Evolutionary conservation across 1,140 invertebrate species (phyloP).

Genomic region (Papilio glaucus): DNA sequence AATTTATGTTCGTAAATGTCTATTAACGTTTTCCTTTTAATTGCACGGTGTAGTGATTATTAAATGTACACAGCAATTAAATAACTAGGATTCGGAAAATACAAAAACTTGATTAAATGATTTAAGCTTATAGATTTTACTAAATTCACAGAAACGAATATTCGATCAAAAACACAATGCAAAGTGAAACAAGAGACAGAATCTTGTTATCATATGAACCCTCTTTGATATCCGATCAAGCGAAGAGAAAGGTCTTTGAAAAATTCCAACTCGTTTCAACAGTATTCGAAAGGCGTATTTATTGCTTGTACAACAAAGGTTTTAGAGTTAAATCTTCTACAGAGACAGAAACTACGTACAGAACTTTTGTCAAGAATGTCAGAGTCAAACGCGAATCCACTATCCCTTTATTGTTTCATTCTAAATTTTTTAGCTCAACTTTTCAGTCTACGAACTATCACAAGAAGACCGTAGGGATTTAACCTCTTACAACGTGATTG

Average conservation of each 20-base stretch:
- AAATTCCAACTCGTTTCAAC: neutral
- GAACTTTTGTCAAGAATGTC: conserved; percentile 23
- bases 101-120: too few relatives aligned
- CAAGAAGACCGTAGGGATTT: neutral
- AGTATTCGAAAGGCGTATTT: conserved; percentile 28
- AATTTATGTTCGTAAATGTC: neutral
- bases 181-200: neutral
- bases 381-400: conserved; percentile 6
- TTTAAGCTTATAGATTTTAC: neutral
- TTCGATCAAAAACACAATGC: neutral
- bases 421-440: neutral
- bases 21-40: conserved; percentile 11
- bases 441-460: neutral
- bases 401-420: neutral
- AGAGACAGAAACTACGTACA: conserved; percentile 12
- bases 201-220: conserved; percentile 1
- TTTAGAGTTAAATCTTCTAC: conserved; percentile 5
- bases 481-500: neutral
- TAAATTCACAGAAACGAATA: neutral
- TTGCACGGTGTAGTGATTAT: neutral
- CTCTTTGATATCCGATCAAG: conserved; percentile 22
- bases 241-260: conserved; percentile 13
- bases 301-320: conserved; percentile 28
- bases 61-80: neutral
- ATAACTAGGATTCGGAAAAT: neutral